These are phyloP conservation scores for Drosophila seclusa DNA, from an alignment of 2,888 invertebrate species.

Conservation along the genomic window DNA sequence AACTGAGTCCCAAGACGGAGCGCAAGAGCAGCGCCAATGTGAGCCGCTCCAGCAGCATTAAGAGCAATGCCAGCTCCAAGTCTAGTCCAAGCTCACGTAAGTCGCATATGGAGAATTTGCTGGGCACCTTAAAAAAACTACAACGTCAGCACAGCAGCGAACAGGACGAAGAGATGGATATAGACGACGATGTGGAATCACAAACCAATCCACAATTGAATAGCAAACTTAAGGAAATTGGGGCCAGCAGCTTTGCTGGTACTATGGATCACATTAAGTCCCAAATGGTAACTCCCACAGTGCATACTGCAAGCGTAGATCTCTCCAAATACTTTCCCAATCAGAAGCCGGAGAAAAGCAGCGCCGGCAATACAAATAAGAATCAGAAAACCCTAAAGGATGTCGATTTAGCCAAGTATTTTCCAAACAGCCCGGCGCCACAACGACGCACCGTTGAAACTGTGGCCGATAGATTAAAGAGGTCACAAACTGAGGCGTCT, in stretches of 20 bases:
- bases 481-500: conserved; percentile 76
- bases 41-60: conserved; percentile 69
- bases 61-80: conserved; percentile 63
- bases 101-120: conserved; percentile 75
- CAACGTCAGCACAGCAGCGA: conserved; percentile 43
- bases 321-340: conserved; percentile 85
- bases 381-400: conserved; percentile 84
- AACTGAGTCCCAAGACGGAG: conserved; percentile 53
- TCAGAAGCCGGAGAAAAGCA: conserved; percentile 80
- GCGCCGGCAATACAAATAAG: conserved; percentile 77
- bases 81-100: conserved; percentile 47
- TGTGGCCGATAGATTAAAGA: conserved; percentile 79
- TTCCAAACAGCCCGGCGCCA: conserved; percentile 83
- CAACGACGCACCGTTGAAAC: conserved; percentile 80
- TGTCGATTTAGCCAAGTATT: conserved; percentile 84
- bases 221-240: conserved; percentile 83
- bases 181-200: conserved; percentile 71
- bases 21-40: conserved; percentile 60
- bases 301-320: conserved; percentile 80
- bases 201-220: conserved; percentile 68
- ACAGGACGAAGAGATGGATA: conserved; percentile 70
- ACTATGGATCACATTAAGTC: conserved; percentile 84
- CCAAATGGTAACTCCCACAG: conserved; percentile 82
- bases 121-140: conserved; percentile 76
- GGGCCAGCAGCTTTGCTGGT: conserved; percentile 83